Evolutionary conservation across 2,797 vertebrate genomes (phyloP).

Genomic region (Rhinella marina): DNA sequence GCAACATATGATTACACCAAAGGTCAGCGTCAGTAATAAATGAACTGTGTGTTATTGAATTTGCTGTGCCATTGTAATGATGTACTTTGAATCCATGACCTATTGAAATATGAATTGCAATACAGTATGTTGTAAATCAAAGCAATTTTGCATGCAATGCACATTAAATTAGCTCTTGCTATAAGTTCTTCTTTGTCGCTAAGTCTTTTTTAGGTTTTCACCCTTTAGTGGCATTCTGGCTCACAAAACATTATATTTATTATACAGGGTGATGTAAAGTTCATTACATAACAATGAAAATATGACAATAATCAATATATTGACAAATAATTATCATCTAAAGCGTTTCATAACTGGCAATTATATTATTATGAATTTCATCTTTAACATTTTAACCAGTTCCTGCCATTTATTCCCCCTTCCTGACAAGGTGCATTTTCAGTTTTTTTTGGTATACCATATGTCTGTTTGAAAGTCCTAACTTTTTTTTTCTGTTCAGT

Average conservation of each 20-base stretch:
- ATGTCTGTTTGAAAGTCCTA: no score
- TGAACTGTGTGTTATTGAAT: background rate
- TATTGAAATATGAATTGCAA: background rate
- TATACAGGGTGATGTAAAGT: no score
- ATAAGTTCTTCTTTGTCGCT: background rate
- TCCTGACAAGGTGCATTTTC: no score
- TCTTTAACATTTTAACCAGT: no score
- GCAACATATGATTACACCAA: background rate
- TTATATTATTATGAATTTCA: no score
- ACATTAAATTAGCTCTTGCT: background rate
- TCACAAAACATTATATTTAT: background rate
- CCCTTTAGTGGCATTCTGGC: background rate
- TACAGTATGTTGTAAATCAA: background rate
- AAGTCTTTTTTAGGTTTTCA: background rate
- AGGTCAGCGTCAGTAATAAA: background rate
- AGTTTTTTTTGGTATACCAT: no score
- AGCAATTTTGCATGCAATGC: background rate
- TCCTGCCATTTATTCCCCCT: no score
- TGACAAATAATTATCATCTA: no score
- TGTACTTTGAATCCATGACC: background rate
- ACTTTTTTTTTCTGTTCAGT: no score
- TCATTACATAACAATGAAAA: no score
- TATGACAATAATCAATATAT: no score
- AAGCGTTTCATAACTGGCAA: no score
- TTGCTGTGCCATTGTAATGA: background rate